Evolutionary conservation across 2,113 vertebrate species (phyloP).

Genomic region (Engraulis encrasicolus): DNA sequence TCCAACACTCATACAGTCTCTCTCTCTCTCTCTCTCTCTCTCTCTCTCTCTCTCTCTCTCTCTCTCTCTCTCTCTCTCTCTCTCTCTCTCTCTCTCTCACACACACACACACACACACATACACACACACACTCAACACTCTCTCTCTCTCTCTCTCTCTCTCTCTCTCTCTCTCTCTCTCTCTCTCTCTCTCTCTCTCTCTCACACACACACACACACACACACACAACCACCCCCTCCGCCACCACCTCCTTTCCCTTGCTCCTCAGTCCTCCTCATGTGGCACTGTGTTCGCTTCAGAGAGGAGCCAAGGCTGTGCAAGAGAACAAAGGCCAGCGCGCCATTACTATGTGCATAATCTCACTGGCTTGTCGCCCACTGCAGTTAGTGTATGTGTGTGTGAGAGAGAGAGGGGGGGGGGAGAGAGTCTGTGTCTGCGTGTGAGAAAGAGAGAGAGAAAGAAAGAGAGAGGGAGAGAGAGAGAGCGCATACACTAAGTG

Average conservation of each 20-base stretch:
- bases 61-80: too few species aligned
- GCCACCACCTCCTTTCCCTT: not conserved
- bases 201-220: not conserved
- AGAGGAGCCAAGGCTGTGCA: not conserved
- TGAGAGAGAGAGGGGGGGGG: too few species aligned
- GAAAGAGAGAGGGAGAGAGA: too few species aligned
- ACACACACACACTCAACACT: not conserved
- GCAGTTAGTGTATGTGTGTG: too few species aligned
- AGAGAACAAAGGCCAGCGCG: constrained; percentile 17
- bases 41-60: too few species aligned
- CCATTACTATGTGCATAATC: constrained; percentile 48
- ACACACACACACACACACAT: not conserved
- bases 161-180: too few species aligned
- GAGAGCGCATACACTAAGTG: too few species aligned
- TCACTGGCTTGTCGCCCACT: constrained; percentile 20
- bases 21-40: too few species aligned
- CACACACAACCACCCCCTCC: not conserved
- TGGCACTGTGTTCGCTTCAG: constrained; percentile 17
- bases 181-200: not conserved
- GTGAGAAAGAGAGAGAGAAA: too few species aligned
- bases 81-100: not conserved
- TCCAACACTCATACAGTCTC: too few species aligned
- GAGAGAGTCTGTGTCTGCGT: too few species aligned
- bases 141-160: not conserved
- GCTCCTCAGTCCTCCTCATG: not conserved